Percentiles rank a stretch among this genome's conserved stretches.
Evolutionary conservation across 2,888 invertebrate species (phyloP).

Genomic region (Baccha elongata): DNA sequence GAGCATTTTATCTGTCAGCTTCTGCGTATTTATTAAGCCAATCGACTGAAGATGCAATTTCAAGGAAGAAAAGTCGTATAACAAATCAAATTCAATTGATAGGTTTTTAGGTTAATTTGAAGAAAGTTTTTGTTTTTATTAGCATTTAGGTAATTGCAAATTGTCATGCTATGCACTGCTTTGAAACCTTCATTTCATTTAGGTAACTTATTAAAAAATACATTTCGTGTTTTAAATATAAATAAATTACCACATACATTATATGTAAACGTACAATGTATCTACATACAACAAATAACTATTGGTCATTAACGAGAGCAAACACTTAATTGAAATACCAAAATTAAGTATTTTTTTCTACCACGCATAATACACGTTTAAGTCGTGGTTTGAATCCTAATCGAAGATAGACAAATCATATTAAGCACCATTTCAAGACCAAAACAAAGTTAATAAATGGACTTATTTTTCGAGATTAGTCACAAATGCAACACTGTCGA

Average conservation of each 20-base stretch:
- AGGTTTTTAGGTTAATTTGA: slow-evolving; percentile 29
- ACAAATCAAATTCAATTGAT: slow-evolving; percentile 45
- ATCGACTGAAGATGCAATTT: slow-evolving; percentile 16
- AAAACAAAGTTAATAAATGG: slow-evolving; percentile 44
- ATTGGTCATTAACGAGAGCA: not conserved
- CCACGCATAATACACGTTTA: slow-evolving; percentile 9
- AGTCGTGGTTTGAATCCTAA: slow-evolving; percentile 7
- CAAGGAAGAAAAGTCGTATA: slow-evolving; percentile 50
- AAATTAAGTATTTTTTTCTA: slow-evolving; percentile 49
- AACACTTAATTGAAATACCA: not conserved
- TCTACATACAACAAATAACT: no score
- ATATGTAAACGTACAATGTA: no score
- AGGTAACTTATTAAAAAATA: no score
- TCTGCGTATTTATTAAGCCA: slow-evolving; percentile 14
- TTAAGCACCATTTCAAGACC: slow-evolving; percentile 15
- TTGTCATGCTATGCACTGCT: no score
- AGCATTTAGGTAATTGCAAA: no score
- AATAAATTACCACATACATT: slow-evolving; percentile 12
- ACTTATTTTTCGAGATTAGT: slow-evolving; percentile 34
- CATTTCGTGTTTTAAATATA: slow-evolving; percentile 40
- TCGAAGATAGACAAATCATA: not conserved
- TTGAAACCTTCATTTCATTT: no score
- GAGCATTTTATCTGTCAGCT: slow-evolving; percentile 35
- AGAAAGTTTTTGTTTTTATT: slow-evolving; percentile 42
- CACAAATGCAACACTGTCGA: slow-evolving; percentile 24